Evolutionary conservation across 2,113 vertebrate genomes (phyloP).

Genomic region (Oncorhynchus gorbuscha): DNA sequence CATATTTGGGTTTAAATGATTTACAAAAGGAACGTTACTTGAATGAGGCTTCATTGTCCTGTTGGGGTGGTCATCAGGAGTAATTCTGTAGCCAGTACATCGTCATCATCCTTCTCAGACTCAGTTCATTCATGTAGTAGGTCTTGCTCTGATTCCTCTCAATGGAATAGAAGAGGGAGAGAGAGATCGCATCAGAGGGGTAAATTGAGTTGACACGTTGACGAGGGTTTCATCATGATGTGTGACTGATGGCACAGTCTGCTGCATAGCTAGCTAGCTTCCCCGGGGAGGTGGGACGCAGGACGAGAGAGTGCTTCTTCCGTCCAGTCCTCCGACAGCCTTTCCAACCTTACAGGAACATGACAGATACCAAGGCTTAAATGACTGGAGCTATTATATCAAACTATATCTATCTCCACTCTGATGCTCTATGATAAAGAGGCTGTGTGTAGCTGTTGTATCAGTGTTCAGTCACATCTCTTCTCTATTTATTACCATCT

Average conservation of each 20-base stretch:
- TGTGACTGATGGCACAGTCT: slow-evolving; percentile 52
- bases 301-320: slow-evolving; percentile 27
- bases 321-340: slow-evolving; percentile 1
- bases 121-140: not conserved
- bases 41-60: no score
- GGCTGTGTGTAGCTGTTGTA: not conserved
- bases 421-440: not conserved
- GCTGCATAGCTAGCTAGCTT: slow-evolving; percentile 3
- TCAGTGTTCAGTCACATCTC: slow-evolving; percentile 16
- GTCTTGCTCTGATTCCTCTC: not conserved
- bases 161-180: not conserved
- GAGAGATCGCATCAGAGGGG: slow-evolving; percentile 34
- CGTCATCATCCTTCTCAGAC: not conserved
- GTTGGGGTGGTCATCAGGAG: no score
- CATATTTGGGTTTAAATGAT: no score
- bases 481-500: slow-evolving; percentile 28
- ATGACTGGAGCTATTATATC: slow-evolving; percentile 30
- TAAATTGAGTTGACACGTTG: slow-evolving; percentile 70
- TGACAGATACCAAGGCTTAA: slow-evolving; percentile 33
- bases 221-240: slow-evolving; percentile 65
- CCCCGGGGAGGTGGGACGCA: slow-evolving; percentile 30
- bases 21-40: no score
- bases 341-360: slow-evolving; percentile 38
- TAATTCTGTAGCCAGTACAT: no score
- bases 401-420: slow-evolving; percentile 30